Evolutionary conservation across 2,113 vertebrate species (phyloP).

Genomic region (Podiceps cristatus): DNA sequence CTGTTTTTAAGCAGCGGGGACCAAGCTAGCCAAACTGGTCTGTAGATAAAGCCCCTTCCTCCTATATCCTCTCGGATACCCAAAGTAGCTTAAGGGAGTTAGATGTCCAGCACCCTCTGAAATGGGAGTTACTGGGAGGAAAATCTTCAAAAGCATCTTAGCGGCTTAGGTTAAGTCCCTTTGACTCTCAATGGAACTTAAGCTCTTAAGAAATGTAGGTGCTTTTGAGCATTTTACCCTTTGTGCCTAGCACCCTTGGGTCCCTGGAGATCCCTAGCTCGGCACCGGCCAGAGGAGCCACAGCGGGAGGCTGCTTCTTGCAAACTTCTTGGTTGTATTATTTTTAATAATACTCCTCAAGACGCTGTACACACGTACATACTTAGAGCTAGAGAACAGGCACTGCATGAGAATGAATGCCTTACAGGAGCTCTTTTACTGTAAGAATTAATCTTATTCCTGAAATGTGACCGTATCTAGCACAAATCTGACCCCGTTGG

Average conservation of each 20-base stretch:
- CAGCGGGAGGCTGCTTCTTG: neutral
- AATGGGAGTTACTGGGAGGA: constrained; percentile 21
- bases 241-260: neutral
- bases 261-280: neutral
- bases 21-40: neutral
- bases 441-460: constrained; percentile 60
- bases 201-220: constrained; percentile 54
- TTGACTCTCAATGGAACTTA: constrained; percentile 43
- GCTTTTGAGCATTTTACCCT: neutral
- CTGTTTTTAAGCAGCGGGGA: neutral
- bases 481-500: constrained; percentile 11
- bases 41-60: neutral
- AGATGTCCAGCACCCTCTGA: constrained; percentile 21
- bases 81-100: constrained; percentile 45
- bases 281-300: neutral
- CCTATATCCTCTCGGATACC: neutral
- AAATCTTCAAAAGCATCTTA: constrained; percentile 69
- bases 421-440: constrained; percentile 46
- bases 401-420: neutral
- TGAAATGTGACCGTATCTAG: constrained; percentile 45
- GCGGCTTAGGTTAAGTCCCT: constrained; percentile 45
- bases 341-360: neutral
- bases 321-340: neutral
- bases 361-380: neutral
- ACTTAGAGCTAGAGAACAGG: neutral